Conservation (phyloP, 2,888 invertebrate genomes). For the Heliconius ismenius region DNA sequence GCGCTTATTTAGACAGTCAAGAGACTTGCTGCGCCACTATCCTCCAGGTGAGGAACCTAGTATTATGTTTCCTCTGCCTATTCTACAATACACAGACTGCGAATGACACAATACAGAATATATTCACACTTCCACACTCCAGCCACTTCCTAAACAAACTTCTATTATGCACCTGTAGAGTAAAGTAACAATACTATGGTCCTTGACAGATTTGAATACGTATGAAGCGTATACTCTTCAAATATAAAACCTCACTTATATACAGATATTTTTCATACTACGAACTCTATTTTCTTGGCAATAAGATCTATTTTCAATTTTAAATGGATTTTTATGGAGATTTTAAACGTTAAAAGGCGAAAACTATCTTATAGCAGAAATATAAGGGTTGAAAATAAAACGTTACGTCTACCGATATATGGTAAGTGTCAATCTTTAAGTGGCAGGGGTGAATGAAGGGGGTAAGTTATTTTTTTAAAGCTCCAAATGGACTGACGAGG, state of each 20-base stretch:
- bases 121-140: background rate
- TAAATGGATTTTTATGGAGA: background rate
- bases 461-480: conserved; percentile 9
- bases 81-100: background rate
- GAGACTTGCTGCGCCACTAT: too few relatives aligned
- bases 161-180: conserved; percentile 17
- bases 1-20: too few relatives aligned
- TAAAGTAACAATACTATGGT: conserved; percentile 21
- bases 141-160: conserved; percentile 11
- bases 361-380: background rate
- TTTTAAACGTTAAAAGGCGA: background rate
- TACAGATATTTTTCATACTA: background rate
- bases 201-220: conserved; percentile 28
- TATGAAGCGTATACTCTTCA: conserved; percentile 2
- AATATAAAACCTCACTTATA: conserved; percentile 17
- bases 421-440: conserved; percentile 16
- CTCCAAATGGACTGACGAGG: background rate
- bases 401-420: background rate
- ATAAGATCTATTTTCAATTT: conserved; percentile 3
- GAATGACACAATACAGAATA: background rate
- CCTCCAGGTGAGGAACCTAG: too few relatives aligned
- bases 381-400: conserved; percentile 3
- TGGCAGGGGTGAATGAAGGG: conserved; percentile 9
- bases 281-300: background rate
- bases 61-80: too few relatives aligned